Evolutionary conservation across 2,113 vertebrate genomes (phyloP).

Genomic region (Pao palembangensis): DNA sequence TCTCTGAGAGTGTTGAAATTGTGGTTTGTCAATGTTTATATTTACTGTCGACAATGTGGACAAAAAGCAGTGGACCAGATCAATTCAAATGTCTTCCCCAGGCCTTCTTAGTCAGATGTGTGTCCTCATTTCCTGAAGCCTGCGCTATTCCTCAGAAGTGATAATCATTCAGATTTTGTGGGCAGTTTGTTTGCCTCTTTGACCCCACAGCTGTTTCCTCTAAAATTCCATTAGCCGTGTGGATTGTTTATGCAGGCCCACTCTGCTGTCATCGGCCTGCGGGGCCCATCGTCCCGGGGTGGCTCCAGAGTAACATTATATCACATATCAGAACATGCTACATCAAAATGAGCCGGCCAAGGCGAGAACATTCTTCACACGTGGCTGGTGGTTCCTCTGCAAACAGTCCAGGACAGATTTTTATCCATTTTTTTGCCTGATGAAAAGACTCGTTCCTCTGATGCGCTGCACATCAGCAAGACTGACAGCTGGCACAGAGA

Average conservation of each 20-base stretch:
- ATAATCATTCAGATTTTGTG: conserved; percentile 15
- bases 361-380: neutral
- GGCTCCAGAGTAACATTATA: conserved; percentile 6
- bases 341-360: neutral
- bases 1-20: too few species aligned
- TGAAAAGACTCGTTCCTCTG: conserved; percentile 13
- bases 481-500: conserved; percentile 37
- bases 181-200: conserved; percentile 30
- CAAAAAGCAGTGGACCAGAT: too few species aligned
- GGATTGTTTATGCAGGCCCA: conserved; percentile 48
- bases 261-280: conserved; percentile 30
- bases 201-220: conserved; percentile 55
- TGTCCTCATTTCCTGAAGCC: neutral
- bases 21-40: too few species aligned
- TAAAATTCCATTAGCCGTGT: conserved; percentile 35
- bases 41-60: too few species aligned
- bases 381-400: neutral
- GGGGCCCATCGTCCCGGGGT: conserved; percentile 5
- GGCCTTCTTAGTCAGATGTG: too few species aligned
- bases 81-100: too few species aligned
- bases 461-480: conserved; percentile 3
- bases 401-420: conserved; percentile 15
- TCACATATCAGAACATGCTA: neutral
- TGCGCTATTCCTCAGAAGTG: neutral
- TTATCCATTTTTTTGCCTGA: conserved; percentile 18